Conservation (phyloP, 2,797 vertebrate species). For the Hyperoplus immaculatus region DNA sequence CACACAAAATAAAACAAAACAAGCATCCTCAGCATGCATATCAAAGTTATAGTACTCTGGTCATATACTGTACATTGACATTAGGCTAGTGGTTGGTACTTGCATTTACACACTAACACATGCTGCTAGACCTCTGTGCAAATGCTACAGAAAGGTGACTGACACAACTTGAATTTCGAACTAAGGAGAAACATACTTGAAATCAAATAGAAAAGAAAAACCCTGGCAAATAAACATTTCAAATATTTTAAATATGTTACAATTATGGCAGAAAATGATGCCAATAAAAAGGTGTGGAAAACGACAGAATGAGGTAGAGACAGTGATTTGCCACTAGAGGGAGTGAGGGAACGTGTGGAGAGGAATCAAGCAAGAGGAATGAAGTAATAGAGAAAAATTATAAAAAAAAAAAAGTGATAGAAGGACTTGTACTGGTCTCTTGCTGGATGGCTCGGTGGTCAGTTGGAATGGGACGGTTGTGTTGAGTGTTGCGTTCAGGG, state of each 20-base stretch:
- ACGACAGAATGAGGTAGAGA: slow-evolving; percentile 84
- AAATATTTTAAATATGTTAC: slow-evolving; percentile 38
- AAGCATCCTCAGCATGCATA: slow-evolving; percentile 79
- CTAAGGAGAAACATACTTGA: slow-evolving; percentile 25
- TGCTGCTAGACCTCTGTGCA: slow-evolving; percentile 75
- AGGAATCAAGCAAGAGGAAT: slow-evolving; percentile 19
- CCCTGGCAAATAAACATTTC: slow-evolving; percentile 61
- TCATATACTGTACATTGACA: slow-evolving; percentile 72
- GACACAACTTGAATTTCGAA: slow-evolving; percentile 48
- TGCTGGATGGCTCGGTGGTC: slow-evolving; percentile 58
- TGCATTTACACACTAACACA: slow-evolving; percentile 74
- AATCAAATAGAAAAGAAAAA: slow-evolving; percentile 39
- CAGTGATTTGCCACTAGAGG: slow-evolving; percentile 63
- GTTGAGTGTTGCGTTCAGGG: slow-evolving; percentile 3
- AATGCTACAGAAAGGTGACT: slow-evolving; percentile 71
- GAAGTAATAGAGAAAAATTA: not conserved
- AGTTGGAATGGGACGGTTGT: slow-evolving; percentile 41
- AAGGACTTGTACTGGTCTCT: slow-evolving; percentile 57
- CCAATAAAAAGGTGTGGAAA: slow-evolving; percentile 54
- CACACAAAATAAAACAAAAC: slow-evolving; percentile 56
- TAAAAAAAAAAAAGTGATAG: slow-evolving; percentile 24
- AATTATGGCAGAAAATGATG: slow-evolving; percentile 38
- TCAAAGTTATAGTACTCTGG: slow-evolving; percentile 73
- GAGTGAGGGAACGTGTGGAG: slow-evolving; percentile 33
- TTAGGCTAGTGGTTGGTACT: slow-evolving; percentile 62